Evolutionary conservation across 2,113 vertebrate genomes (phyloP), one percentile per base, ranked within the genome.

Genomic region (Oreochromis spilurus): DNA sequence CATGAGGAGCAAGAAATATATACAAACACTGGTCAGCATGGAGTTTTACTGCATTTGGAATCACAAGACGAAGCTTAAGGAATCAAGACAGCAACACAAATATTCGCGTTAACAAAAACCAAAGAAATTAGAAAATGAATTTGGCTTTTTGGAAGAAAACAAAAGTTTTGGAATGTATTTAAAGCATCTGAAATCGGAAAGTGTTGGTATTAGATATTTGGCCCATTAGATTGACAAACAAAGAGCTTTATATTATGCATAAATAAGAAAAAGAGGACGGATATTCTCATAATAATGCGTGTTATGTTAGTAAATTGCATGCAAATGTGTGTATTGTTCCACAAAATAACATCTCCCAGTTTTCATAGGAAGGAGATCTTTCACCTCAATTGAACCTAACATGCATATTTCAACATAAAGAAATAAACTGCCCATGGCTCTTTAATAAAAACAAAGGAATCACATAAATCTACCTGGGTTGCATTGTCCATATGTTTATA

Each of bases 221-320:
- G 93, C 92, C 93, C 88, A 81, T 89, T 87, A 88, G 8, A 84
- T 83, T 79, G 5, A 12, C 40, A 81, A 79, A 80, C 40, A 79
- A 87, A 70, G n/a, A 81, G 78, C 54, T 87, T 84, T 83, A 92
- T 43, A 85, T 81, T 34, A 86, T 79, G 77, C 38, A 83, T 38
- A 90, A 14, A 78, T 24, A 81, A 26, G 84, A 62, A 89, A 65
- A 84, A 65, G 52, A 84, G 10, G 58, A 88, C 70, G 43, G 82
- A 92, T 91, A 89, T 88, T 85, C 40, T 83, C 81, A 82, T 84
- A 55, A 85, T 90, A 31, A 85, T 83, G 29, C 4, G 57, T 53
- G 70, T 81, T 70, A 72, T 85, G 84, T 94, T 89, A 92, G 93
- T 92, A 90, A 88, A 88, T 45, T 81, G 85, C 93, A 95, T 94